phyloP scores from a whole-genome alignment of 2,113 vertebrate genomes.

The Fulmarus glacialis region DNA sequence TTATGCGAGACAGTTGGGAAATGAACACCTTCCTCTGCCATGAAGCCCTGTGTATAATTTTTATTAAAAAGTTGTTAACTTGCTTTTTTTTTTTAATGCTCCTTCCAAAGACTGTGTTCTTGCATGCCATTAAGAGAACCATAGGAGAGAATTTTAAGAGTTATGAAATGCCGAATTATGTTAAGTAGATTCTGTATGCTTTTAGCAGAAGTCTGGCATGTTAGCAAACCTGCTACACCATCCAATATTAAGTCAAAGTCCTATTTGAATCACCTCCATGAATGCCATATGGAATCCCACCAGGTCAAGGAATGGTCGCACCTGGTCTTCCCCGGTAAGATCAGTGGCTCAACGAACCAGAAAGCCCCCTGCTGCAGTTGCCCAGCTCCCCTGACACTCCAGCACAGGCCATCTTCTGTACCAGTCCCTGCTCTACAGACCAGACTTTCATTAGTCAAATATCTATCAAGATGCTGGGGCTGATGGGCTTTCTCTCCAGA shows the following conservation, averaged over 20 bases:
- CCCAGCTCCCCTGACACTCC: background rate
- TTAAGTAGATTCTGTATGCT: conserved; percentile 18
- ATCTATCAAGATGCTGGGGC: background rate
- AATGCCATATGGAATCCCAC: background rate
- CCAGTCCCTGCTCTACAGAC: background rate
- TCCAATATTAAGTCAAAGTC: background rate
- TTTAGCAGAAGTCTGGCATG: background rate
- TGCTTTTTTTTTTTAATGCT: background rate
- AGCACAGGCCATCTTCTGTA: background rate
- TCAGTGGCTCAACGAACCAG: background rate
- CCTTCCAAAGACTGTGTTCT: background rate
- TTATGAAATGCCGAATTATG: conserved; percentile 26
- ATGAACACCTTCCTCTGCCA: conserved; percentile 6
- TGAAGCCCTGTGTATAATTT: background rate
- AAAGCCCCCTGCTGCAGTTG: background rate
- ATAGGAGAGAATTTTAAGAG: background rate
- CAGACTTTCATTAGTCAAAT: background rate
- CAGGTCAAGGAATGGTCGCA: background rate
- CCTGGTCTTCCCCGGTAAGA: background rate
- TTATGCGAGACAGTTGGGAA: conserved; percentile 45
- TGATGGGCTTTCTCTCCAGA: background rate
- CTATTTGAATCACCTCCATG: background rate
- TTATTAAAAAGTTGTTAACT: conserved; percentile 46
- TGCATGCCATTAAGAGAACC: background rate
- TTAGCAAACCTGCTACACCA: background rate